Evolutionary conservation across 2,797 vertebrate species (phyloP).

Genomic region (Phoebastria nigripes): DNA sequence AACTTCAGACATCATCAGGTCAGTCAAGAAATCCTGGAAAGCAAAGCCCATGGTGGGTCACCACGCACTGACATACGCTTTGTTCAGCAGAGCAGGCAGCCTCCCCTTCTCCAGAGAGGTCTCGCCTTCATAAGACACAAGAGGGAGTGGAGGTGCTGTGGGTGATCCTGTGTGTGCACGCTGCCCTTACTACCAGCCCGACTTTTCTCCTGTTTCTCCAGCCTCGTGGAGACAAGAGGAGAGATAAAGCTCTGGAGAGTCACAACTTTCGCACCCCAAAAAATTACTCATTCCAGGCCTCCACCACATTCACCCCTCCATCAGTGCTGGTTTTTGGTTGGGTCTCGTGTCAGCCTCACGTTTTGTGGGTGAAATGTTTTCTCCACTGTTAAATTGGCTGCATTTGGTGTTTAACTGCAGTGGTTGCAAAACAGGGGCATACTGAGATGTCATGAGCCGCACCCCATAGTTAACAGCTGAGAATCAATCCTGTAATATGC

Average conservation of each 20-base stretch:
- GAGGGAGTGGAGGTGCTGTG: neutral
- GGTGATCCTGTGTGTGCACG: neutral
- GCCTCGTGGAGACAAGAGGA: neutral
- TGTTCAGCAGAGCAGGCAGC: neutral
- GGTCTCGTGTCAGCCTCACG: rapidly evolving
- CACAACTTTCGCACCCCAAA: neutral
- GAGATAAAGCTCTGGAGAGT: neutral
- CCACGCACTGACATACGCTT: neutral
- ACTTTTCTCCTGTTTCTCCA: neutral
- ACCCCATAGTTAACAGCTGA: neutral
- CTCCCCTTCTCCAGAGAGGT: neutral
- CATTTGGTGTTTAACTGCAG: neutral
- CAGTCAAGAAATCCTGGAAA: conserved; percentile 95
- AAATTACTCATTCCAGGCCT: rapidly evolving
- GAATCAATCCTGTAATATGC: neutral
- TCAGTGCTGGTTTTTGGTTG: rapidly evolving
- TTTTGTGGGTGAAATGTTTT: neutral
- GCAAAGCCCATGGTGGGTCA: conserved; percentile 45
- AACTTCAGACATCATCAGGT: conserved; percentile 99
- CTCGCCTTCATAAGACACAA: rapidly evolving
- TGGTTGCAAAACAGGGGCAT: neutral
- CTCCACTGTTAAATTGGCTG: neutral
- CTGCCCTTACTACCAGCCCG: neutral
- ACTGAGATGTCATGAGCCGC: rapidly evolving
- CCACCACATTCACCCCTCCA: rapidly evolving